Percentiles rank a stretch among this genome's conserved stretches.
Conservation (phyloP, 2,888 invertebrate genomes). For the Bugulina stolonifera region DNA sequence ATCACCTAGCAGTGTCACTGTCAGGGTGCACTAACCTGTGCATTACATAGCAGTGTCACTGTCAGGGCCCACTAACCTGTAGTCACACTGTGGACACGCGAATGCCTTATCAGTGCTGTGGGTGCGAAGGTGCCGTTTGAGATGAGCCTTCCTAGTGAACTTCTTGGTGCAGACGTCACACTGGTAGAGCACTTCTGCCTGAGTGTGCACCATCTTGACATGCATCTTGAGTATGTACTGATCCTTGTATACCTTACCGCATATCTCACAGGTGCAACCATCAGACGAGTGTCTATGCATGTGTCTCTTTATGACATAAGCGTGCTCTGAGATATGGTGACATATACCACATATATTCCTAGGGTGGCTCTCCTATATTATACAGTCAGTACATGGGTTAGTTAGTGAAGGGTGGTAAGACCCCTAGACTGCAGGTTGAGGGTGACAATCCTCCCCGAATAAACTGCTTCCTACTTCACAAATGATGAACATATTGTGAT, state of each 20-base stretch:
- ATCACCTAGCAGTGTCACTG: no score
- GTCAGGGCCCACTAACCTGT: conserved; percentile 40
- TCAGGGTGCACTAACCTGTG: not conserved
- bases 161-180: conserved; percentile 51
- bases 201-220: conserved; percentile 54
- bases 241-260: conserved; percentile 54
- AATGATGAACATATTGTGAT: no score
- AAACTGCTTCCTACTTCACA: no score
- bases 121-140: conserved; percentile 52
- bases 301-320: conserved; percentile 52
- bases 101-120: conserved; percentile 53
- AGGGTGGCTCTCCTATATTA: conserved; percentile 46
- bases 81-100: conserved; percentile 52
- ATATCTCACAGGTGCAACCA: conserved; percentile 49
- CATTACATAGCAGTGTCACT: not conserved
- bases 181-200: conserved; percentile 51
- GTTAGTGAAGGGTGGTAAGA: no score
- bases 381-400: not conserved
- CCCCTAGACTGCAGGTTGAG: no score
- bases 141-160: conserved; percentile 53
- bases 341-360: conserved; percentile 49
- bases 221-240: conserved; percentile 55
- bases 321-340: conserved; percentile 51
- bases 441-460: no score
- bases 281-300: conserved; percentile 49